Base-by-base conservation (phyloP, 2,797 vertebrate genomes). In the Siniperca scherzeri region DNA sequence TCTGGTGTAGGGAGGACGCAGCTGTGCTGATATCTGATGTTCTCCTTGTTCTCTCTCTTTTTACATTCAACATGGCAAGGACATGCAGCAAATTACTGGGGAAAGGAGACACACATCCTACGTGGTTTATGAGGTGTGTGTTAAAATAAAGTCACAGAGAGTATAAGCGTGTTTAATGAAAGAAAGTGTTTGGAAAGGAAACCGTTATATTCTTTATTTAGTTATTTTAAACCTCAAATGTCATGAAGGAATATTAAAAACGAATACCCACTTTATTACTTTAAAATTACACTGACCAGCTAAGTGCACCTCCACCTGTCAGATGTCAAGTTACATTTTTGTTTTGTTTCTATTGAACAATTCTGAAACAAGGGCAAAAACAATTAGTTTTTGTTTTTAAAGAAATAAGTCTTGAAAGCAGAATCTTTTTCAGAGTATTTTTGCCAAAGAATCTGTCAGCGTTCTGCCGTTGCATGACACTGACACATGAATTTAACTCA, bases 1-100 rank as follows among this genome's bases (percentile, higher is more conserved):
- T 91, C 82, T 84, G 87, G 87, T 88, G 88, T 56, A 74, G 73
- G 84, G 77, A 80, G 71, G 87, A 88, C 21, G 53, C 76, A 81
- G 85, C 70, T 55, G 59, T 67, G 14, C 71, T 50, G 74, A 85
- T 93, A 93, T 92, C 93, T 91, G 91, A 95, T 93, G 91, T 89
- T 91, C 89, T 88, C 85, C 81, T 81, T 87, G 82, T 84, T 92
- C 68, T 52, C 78, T 72, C 67, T 77, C 77, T 73, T 79, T 89
- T 68, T 67, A 62, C 85, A 78, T 91, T 87, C 77, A 85, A 69
- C 85, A 85, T 73, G 13, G 72, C 88, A 88, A 92, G 81, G 88
- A 89, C 90, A 90, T 80, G 74, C 60, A 70, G 80, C 70, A 85
- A 79, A 88, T 88, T 73, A 80, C 71, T 12, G 27, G n/a, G 60